These are phyloP conservation scores for Cryptotis parvus DNA, from an alignment of 2,113 vertebrate species.

Conservation along the genomic window DNA sequence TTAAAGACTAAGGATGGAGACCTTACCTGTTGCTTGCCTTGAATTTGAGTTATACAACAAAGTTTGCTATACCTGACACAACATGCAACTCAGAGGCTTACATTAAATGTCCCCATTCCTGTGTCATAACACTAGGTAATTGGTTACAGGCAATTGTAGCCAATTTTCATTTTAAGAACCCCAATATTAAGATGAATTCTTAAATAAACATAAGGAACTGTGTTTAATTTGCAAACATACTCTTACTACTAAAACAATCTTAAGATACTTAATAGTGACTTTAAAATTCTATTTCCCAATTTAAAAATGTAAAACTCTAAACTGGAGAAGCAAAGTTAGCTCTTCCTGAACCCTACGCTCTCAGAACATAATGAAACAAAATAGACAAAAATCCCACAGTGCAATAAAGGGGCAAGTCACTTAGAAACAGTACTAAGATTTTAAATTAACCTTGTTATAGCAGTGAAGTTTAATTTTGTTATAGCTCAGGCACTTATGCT, in stretches of 20 bases:
- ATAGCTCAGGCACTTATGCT: too few species aligned
- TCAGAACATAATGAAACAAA: neutral
- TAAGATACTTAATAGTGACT: neutral
- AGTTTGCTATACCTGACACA: too few species aligned
- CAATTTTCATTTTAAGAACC: neutral
- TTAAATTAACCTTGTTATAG: too few species aligned
- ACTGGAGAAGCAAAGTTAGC: neutral
- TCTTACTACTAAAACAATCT: neutral
- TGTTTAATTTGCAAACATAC: neutral
- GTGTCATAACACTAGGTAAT: neutral
- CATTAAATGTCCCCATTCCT: neutral
- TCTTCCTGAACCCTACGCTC: neutral
- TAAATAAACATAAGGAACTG: neutral
- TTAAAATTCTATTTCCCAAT: neutral
- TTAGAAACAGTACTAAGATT: neutral
- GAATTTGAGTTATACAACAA: too few species aligned
- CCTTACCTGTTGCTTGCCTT: accelerated
- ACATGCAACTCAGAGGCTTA: too few species aligned
- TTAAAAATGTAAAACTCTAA: constrained; percentile 18
- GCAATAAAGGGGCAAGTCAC: neutral
- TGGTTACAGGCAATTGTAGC: neutral
- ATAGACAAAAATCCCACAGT: neutral
- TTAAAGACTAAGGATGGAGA: too few species aligned
- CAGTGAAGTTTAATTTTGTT: too few species aligned
- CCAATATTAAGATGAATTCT: neutral